Evolutionary conservation across 2,888 invertebrate genomes (phyloP).

Genomic region (Monochamus alternatus): DNA sequence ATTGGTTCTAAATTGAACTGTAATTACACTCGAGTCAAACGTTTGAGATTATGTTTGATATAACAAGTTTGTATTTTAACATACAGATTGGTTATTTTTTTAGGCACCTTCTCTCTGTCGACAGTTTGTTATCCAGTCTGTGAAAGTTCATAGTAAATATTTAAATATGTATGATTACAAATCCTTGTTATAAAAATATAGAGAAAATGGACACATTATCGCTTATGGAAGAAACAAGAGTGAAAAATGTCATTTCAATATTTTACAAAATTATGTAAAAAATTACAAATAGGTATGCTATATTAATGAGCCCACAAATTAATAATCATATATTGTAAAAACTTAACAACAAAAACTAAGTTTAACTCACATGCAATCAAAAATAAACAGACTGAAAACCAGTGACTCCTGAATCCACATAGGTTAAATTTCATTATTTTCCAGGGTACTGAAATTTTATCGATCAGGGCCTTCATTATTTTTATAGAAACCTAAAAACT

Average conservation of each 20-base stretch:
- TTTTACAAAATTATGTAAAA: conserved; percentile 29
- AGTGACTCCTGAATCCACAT: conserved; percentile 35
- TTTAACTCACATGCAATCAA: conserved; percentile 42
- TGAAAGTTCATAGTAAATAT: background rate
- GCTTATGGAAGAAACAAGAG: conserved; percentile 22
- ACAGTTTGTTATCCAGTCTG: background rate
- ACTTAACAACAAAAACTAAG: conserved; percentile 41
- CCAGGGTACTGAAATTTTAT: background rate
- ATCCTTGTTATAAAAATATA: conserved; percentile 31
- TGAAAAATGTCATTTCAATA: conserved; percentile 8
- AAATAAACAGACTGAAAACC: conserved; percentile 43
- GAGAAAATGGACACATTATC: conserved; percentile 29
- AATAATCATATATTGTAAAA: conserved; percentile 37
- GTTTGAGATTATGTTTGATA: too few species aligned
- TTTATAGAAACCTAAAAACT: background rate
- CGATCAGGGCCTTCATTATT: background rate
- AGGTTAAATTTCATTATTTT: conserved; percentile 20
- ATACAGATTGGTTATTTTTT: conserved; percentile 12
- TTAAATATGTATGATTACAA: conserved; percentile 25
- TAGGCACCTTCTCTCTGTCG: background rate
- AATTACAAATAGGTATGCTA: conserved; percentile 19
- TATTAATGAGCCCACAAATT: conserved; percentile 33
- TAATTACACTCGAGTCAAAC: too few species aligned
- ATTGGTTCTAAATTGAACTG: too few species aligned
- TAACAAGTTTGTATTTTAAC: too few species aligned